Base-by-base conservation (phyloP, 2,113 vertebrate species). In the Melospiza melodia region DNA sequence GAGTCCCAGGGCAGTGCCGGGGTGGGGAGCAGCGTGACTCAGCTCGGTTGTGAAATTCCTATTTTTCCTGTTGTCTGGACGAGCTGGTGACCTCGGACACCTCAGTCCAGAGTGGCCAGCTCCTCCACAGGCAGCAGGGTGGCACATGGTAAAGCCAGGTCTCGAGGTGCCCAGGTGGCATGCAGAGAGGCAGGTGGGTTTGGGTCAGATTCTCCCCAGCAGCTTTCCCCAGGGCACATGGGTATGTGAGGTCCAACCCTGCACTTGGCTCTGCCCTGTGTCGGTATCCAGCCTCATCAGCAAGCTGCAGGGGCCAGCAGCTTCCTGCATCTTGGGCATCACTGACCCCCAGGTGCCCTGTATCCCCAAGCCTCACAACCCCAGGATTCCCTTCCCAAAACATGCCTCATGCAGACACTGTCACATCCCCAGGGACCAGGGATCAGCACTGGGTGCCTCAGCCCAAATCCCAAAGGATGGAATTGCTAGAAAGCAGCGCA, bases 391-490 rank as follows among this genome's bases (percentile, higher is more conserved):
- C 21, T 43, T 43, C 66, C 59, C 58, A 74, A 49, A 89, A 58
- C 9, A 7, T 0, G 1, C 11, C 22, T 67, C 0, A 0, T 10
- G 69, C 4, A 11, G 48, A 52, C 0, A 0, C 33, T 49, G 74
- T 31, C 11, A 17, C 48, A 49, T 30, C 30, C 23, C 43, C 39
- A 6, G 25, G 11, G 12, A 9, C 4, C 10, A 3, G 2, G 28
- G 44, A 11, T 74, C 71, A 59, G 35, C 1, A 1, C 33, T 7
- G 48, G 33, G 39, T 4, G 4, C 39, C 61, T 67, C 1, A 2
- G 67, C 11, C 20, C 65, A 37, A 77, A 61, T 4, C 28, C n/a
- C n/a, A 35, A 24, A 55, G 19, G 15, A 17, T 0, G 1, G n/a
- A 65, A 44, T 17, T 5, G 22, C 24, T 39, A 24, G 27, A 72